Evolutionary conservation across 2,888 invertebrate genomes (phyloP), one percentile per base, ranked within the genome.

Genomic region (Caenorhabditis uteleia): DNA sequence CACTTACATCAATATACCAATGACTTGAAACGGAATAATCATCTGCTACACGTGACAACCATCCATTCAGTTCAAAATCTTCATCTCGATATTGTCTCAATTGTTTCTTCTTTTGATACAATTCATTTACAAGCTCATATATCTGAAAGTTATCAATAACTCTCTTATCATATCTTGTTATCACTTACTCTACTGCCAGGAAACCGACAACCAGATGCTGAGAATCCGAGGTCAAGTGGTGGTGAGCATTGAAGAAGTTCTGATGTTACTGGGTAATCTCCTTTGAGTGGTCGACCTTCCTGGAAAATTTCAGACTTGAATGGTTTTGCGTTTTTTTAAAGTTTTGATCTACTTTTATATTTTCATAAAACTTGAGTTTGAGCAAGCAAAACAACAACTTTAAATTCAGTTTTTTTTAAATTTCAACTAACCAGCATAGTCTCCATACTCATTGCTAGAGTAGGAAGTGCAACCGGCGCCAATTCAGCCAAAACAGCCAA

Each of bases 401-500:
- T n/a, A n/a, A n/a, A n/a, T n/a, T n/a, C n/a, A n/a, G n/a, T n/a
- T n/a, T n/a, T n/a, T n/a, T 18, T 23, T 7, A 44, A 29, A 20
- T 18, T 31, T 10, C 14, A 23, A 36, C 23, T 39, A 8, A 57
- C 70, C 14, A 78, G 43, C 7, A 81, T 70, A 0, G 81, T 80
- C 49, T 80, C 79, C 66, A 79, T 77, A 44, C 64, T 59, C 75
- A 81, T 75, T 5, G 77, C 83, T n/a, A 86, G 77, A 21, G 84
- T 83, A 3, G 86, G 86, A 2, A 86, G 60, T 3, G 83, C 85
- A 27, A 84, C 82, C 3, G 86, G 86, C 4, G 85, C 70, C 14
- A 85, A 70, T 65, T 86, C 86, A 78, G 85, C 85, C 39, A 86
- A 70, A 1, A 84, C 80, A 5, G 85, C 83, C 74, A 84, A 84